These are phyloP conservation scores for Meriones psammophilus DNA, from an alignment of 2,797 vertebrate species.

Conservation along the genomic window DNA sequence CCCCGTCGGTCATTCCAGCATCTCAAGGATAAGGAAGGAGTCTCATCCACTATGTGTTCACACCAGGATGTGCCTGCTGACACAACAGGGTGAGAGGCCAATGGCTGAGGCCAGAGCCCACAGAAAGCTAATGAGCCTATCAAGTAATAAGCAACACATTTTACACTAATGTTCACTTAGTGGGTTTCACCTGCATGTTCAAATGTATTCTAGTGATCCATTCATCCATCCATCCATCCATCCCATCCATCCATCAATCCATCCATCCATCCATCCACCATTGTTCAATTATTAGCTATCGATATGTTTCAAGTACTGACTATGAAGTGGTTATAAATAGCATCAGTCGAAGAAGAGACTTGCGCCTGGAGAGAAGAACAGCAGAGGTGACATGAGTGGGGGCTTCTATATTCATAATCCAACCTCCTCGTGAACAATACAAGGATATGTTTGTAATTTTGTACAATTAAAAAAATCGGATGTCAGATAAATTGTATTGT, in stretches of 20 bases:
- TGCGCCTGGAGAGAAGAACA: background rate
- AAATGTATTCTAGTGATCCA: background rate
- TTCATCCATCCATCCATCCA: background rate
- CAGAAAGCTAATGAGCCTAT: background rate
- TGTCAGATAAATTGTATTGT: background rate
- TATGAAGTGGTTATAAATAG: background rate
- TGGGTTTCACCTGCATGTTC: background rate
- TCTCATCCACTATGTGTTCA: background rate
- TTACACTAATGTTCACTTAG: background rate
- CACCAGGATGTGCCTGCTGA: background rate
- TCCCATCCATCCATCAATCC: background rate
- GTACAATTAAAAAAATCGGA: background rate
- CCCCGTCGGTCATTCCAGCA: no score
- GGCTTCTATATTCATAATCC: background rate
- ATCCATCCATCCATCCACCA: background rate
- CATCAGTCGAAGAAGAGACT: background rate
- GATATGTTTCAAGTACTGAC: background rate
- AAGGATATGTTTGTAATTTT: background rate
- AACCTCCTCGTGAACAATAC: background rate
- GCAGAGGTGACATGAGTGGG: background rate
- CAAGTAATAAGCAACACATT: background rate
- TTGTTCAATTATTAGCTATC: constrained; percentile 26
- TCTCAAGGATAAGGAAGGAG: background rate
- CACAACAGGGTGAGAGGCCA: background rate
- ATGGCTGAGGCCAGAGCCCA: background rate